Conservation (phyloP, 2,113 vertebrate genomes). For the Macrotis lagotis region DNA sequence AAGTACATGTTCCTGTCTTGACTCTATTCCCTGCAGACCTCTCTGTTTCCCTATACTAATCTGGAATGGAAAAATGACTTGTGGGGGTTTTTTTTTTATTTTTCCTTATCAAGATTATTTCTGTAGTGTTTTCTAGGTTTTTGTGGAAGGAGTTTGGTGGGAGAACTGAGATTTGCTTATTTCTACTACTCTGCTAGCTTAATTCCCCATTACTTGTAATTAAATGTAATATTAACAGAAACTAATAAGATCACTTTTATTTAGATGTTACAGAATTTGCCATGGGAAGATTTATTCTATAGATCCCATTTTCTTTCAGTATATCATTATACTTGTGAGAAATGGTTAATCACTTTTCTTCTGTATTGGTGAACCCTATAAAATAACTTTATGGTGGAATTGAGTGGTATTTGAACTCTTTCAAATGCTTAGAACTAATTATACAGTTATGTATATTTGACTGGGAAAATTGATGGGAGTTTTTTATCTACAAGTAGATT, state of each 20-base stretch:
- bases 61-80: no score
- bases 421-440: background rate
- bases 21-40: no score
- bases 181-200: background rate
- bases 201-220: background rate
- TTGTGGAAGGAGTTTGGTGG: background rate
- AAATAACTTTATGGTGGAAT: background rate
- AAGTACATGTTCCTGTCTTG: no score
- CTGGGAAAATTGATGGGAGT: conserved; percentile 51
- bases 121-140: no score
- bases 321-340: background rate
- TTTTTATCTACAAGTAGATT: background rate
- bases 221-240: background rate
- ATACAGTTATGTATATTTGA: background rate
- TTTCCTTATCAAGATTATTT: no score
- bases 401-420: background rate
- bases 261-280: background rate
- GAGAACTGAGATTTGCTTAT: background rate
- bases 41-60: no score
- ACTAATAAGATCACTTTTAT: background rate
- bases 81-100: no score
- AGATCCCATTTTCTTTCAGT: background rate
- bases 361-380: background rate
- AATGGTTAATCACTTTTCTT: background rate
- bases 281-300: background rate